phyloP scores from a whole-genome alignment of 2,888 invertebrate genomes.

The Agriopis marginaria region DNA sequence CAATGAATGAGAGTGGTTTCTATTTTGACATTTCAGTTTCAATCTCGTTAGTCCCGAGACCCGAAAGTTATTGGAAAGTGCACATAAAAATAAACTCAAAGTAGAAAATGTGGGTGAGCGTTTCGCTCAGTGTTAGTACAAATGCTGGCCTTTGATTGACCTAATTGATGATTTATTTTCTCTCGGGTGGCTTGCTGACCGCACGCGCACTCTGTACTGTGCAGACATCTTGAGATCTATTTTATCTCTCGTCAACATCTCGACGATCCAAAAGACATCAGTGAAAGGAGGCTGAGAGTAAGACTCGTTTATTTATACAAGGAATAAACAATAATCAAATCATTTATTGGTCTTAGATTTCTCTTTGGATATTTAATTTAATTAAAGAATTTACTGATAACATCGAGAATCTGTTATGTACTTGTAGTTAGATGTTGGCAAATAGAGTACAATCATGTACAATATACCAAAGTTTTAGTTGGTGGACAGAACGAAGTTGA shows the following conservation, averaged over 20 bases:
- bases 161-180: conserved; percentile 85
- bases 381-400: conserved; percentile 61
- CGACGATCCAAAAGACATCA: conserved; percentile 78
- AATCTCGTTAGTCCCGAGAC: conserved; percentile 41
- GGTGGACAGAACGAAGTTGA: not conserved
- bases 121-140: conserved; percentile 25
- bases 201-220: conserved; percentile 55
- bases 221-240: conserved; percentile 81
- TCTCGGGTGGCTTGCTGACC: conserved; percentile 70
- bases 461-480: not conserved
- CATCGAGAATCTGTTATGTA: conserved; percentile 44
- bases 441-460: no score
- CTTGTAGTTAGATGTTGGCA: not conserved
- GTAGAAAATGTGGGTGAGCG: conserved; percentile 11
- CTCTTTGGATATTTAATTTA: conserved; percentile 69
- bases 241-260: conserved; percentile 81
- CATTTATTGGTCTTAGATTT: conserved; percentile 74
- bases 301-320: conserved; percentile 62
- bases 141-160: conserved; percentile 80
- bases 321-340: conserved; percentile 82
- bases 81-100: conserved; percentile 46
- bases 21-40: conserved; percentile 32
- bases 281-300: conserved; percentile 71
- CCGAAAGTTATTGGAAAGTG: conserved; percentile 54
- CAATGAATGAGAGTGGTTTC: conserved; percentile 31